Conservation (phyloP, 2,797 vertebrate genomes). For the Toxotes lorentzi region DNA sequence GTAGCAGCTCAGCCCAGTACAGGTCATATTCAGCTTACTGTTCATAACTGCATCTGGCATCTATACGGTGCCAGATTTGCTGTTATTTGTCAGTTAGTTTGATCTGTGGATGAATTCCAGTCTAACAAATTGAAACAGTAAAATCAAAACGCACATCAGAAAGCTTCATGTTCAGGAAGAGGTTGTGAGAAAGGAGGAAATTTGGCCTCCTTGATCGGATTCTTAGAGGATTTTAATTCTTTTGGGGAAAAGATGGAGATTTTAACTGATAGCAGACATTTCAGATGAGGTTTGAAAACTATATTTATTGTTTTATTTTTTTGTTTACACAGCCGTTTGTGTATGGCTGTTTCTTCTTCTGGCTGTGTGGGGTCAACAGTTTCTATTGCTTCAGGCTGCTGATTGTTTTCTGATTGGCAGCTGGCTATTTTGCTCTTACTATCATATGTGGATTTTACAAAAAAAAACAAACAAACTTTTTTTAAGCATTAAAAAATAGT, state of each 20-base stretch:
- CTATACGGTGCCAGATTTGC: conserved; percentile 35
- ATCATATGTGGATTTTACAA: neutral
- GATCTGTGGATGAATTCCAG: conserved; percentile 52
- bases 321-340: conserved; percentile 19
- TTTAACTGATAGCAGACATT: conserved; percentile 19
- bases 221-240: conserved; percentile 14
- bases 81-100: conserved; percentile 33
- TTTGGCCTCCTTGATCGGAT: conserved; percentile 18
- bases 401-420: neutral
- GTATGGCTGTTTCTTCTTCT: neutral
- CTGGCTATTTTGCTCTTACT: neutral
- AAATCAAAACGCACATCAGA: conserved; percentile 36
- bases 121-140: conserved; percentile 38
- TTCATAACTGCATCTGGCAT: conserved; percentile 34
- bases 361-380: conserved; percentile 3
- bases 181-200: conserved; percentile 9
- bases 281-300: conserved; percentile 12
- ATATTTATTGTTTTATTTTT: conserved; percentile 15
- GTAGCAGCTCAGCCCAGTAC: conserved; percentile 3
- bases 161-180: neutral
- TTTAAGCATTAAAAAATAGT: too few relatives aligned
- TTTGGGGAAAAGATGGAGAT: neutral
- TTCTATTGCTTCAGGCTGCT: conserved; percentile 13
- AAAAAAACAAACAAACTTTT: too few relatives aligned
- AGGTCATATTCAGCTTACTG: conserved; percentile 19